phyloP scores from a whole-genome alignment of 2,113 vertebrate species.

The Fukomys damarensis region DNA sequence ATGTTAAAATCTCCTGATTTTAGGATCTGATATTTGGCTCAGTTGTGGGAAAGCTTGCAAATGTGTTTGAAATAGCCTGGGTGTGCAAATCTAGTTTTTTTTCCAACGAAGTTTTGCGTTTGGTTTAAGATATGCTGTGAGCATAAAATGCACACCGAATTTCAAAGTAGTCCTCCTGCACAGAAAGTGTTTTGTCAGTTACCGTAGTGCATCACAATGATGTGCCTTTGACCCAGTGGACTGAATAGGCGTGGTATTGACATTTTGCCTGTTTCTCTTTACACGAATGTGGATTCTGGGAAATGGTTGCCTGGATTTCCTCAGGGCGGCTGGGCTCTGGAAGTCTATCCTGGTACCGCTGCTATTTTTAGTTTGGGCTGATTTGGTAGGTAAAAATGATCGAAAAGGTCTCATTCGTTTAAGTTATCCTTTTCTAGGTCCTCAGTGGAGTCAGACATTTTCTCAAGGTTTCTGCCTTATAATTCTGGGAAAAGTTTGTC shows the following conservation, averaged over 20 bases:
- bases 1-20: neutral
- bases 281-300: neutral
- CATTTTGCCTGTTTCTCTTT: neutral
- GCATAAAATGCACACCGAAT: neutral
- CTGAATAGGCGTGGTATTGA: neutral
- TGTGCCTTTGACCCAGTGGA: neutral
- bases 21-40: neutral
- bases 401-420: neutral
- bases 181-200: neutral
- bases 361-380: neutral
- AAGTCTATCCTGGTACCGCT: neutral
- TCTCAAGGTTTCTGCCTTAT: neutral
- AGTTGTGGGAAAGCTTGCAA: neutral
- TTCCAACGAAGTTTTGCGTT: neutral
- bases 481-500: neutral
- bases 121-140: neutral
- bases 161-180: neutral
- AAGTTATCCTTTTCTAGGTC: neutral
- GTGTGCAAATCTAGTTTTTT: neutral
- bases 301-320: neutral
- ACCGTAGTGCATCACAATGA: neutral
- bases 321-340: neutral
- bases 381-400: neutral
- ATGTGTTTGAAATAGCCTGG: neutral
- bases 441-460: neutral